A percentile compares a stretch with the other conserved stretches of the same genome.
These are phyloP conservation scores for Planiliza haematocheilus DNA, from an alignment of 2,113 vertebrate genomes.

Conservation along the genomic window DNA sequence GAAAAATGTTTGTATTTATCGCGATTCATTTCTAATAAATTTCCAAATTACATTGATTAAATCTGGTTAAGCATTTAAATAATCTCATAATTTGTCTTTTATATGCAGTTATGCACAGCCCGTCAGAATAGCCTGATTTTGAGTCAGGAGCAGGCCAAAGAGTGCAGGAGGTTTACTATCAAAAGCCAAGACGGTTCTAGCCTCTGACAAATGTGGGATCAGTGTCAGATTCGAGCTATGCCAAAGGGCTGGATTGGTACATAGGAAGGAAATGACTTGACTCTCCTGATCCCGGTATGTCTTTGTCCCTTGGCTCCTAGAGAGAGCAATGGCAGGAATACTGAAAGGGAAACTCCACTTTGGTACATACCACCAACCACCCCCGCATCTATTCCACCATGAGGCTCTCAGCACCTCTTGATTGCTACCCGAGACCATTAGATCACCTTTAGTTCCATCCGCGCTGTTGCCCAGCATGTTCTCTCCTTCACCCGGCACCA, in stretches of 20 bases:
- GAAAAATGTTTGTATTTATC: conserved; percentile 30
- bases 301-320: conserved; percentile 67
- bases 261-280: conserved; percentile 77
- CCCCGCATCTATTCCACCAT: conserved; percentile 52
- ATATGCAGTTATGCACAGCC: conserved; percentile 28
- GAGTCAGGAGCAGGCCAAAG: conserved; percentile 32
- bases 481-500: conserved; percentile 42
- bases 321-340: conserved; percentile 65
- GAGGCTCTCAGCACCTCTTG: conserved; percentile 65
- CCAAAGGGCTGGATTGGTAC: conserved; percentile 68
- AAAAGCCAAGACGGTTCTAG: conserved; percentile 66
- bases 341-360: conserved; percentile 52
- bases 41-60: conserved; percentile 5
- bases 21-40: conserved; percentile 19
- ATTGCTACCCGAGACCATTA: conserved; percentile 68
- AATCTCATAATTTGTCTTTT: conserved; percentile 18
- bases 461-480: conserved; percentile 32
- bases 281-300: conserved; percentile 57
- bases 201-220: conserved; percentile 73
- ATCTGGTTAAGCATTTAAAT: conserved; percentile 27
- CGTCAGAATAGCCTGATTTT: conserved; percentile 42
- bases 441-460: conserved; percentile 69
- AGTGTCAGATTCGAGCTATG: conserved; percentile 66
- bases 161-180: conserved; percentile 58
- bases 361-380: conserved; percentile 54